Conservation (phyloP, 2,888 invertebrate species). For the Malachius bipustulatus region DNA sequence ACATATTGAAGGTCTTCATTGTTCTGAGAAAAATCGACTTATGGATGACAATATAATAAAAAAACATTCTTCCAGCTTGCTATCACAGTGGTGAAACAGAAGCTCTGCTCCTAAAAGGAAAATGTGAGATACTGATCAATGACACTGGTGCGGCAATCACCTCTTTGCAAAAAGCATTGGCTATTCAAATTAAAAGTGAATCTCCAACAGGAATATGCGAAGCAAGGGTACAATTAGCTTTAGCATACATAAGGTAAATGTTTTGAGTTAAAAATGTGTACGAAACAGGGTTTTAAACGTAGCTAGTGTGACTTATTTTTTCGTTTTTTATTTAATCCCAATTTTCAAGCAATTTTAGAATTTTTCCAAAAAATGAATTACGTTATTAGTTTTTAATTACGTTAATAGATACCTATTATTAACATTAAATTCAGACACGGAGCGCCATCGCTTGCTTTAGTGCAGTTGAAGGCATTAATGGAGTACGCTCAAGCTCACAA, state of each 20-base stretch:
- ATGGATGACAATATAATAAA: too few species aligned
- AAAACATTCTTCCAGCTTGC: constrained; percentile 31
- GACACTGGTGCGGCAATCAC: constrained; percentile 40
- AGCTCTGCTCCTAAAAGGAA: constrained; percentile 43
- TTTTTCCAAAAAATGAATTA: background rate
- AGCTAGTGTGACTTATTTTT: too few species aligned
- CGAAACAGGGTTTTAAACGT: background rate
- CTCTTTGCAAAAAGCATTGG: constrained; percentile 40
- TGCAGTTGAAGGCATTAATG: constrained; percentile 24
- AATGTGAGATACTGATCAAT: constrained; percentile 40
- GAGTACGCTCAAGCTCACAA: constrained; percentile 23
- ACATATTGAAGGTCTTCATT: too few species aligned
- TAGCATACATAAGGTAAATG: constrained; percentile 43
- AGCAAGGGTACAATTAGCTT: constrained; percentile 42
- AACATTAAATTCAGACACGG: constrained; percentile 27
- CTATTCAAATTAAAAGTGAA: constrained; percentile 33
- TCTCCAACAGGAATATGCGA: constrained; percentile 41
- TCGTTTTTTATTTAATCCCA: too few species aligned
- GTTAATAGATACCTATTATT: background rate
- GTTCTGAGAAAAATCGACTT: too few species aligned
- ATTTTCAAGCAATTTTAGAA: too few species aligned
- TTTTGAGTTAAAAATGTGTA: background rate
- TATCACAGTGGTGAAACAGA: constrained; percentile 39
- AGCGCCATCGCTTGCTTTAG: constrained; percentile 21
- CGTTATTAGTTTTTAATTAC: background rate